Evolutionary conservation across 1,140 invertebrate species (phyloP), one percentile per base, ranked within the genome.

Genomic region (Mycetomoellerius zeteki): DNA sequence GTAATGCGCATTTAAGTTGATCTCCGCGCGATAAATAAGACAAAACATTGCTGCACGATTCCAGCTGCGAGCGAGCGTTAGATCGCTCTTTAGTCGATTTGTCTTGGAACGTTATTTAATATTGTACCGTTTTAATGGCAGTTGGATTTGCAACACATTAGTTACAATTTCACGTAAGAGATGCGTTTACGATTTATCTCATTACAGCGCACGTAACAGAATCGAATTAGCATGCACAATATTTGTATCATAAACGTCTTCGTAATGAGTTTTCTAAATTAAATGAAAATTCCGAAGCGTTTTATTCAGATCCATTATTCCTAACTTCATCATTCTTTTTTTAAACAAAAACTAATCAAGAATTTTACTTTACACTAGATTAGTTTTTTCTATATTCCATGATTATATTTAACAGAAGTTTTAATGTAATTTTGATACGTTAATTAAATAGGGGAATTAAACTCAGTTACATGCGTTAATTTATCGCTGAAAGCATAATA

Each of bases 81-180:
- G 33, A 24, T 58, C 16, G 64, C n/a, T 37, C 33, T 19, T 21
- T 60, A 27, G 19, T 60, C n/a, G 54, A 73, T 84, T 84, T 73
- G 56, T 73, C 37, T 60, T 10, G 69, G 37, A 60, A 37, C 54
- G 37, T 73, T 50, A 73, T 60, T 73, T 82, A 60, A 73, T 47
- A 27, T 50, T 30, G 62, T 67, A 54, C 77, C 77, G 77, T 80
- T 80, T 60, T 84, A 73, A 73, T 60, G 27, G 43, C 69, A 73
- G 37, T n/a, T 24, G 24, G 37, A 60, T 1, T 58, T 27, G 19
- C 58, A 14, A 47, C 47, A n/a, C 47, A 60, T 72, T 82, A 73
- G 80, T 56, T 37, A 30, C 43, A 21, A 60, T 56, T 24, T 54
- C 60, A 65, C 27, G 37, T 54, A 24, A 52, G 43, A 52, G 77